A percentile compares a stretch with the other conserved stretches of the same genome.
These are phyloP conservation scores for Phalacrocorax aristotelis DNA, from an alignment of 2,113 vertebrate genomes.

Conservation along the genomic window DNA sequence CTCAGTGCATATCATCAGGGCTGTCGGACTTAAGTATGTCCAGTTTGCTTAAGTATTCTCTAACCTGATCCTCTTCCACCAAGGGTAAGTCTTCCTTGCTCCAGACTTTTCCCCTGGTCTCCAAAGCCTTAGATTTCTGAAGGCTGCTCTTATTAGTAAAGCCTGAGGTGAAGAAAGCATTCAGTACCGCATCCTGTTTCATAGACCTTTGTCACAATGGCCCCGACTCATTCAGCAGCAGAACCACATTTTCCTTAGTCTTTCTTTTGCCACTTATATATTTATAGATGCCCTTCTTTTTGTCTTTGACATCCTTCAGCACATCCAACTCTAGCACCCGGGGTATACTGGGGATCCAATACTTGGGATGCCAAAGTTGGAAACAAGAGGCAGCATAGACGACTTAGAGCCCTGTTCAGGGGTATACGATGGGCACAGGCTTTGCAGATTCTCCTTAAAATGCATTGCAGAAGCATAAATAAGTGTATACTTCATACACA, in stretches of 20 bases:
- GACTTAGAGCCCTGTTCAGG: background rate
- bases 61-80: background rate
- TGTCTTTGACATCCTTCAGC: background rate
- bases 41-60: background rate
- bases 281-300: background rate
- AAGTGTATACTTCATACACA: background rate
- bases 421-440: background rate
- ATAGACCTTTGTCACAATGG: fast-evolving
- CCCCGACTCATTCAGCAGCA: background rate
- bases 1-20: background rate
- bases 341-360: background rate
- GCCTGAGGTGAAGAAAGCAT: background rate
- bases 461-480: background rate
- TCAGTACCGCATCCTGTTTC: background rate
- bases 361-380: background rate
- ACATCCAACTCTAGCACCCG: background rate
- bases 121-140: background rate
- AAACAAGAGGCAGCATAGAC: background rate
- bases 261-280: background rate
- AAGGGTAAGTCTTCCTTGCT: background rate
- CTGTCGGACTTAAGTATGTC: background rate
- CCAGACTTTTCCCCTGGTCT: background rate
- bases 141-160: background rate
- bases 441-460: background rate
- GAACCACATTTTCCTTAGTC: background rate